These are phyloP conservation scores for Falco cherrug DNA, from an alignment of 2,797 vertebrate genomes.

Conservation along the genomic window DNA sequence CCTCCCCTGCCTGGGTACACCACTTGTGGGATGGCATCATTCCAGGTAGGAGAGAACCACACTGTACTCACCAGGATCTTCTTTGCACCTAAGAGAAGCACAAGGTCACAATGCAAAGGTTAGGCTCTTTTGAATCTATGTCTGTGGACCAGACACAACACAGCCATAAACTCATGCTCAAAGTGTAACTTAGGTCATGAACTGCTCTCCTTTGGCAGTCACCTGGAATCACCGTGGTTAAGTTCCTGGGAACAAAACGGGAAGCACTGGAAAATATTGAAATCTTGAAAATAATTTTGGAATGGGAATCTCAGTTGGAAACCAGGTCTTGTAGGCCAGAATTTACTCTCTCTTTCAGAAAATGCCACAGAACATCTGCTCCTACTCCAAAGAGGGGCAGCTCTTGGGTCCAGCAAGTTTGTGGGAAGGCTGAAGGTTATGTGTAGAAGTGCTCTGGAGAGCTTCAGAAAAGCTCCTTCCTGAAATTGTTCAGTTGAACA, in stretches of 20 bases:
- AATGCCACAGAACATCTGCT: not conserved
- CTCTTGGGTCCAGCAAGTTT: not conserved
- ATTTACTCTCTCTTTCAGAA: not conserved
- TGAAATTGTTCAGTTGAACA: not conserved
- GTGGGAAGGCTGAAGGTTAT: not conserved
- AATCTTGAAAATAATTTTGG: not conserved
- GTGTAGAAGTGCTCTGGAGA: not conserved
- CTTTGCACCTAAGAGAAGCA: not conserved
- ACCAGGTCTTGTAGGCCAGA: not conserved
- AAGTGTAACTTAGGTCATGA: not conserved
- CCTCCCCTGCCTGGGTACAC: not conserved
- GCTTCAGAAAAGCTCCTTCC: not conserved
- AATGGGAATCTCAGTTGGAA: not conserved
- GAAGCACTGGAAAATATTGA: not conserved
- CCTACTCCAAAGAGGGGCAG: not conserved
- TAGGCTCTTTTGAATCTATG: not conserved
- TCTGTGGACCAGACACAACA: not conserved
- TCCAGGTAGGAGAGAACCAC: not conserved
- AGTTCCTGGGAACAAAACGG: not conserved
- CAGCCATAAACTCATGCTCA: not conserved
- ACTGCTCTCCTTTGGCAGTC: not conserved
- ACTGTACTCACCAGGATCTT: not conserved
- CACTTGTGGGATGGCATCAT: not conserved
- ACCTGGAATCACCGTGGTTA: not conserved
- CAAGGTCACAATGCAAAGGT: not conserved